Evolutionary conservation across 2,888 invertebrate species (phyloP).

Genomic region (Hypolimnas misippus): DNA sequence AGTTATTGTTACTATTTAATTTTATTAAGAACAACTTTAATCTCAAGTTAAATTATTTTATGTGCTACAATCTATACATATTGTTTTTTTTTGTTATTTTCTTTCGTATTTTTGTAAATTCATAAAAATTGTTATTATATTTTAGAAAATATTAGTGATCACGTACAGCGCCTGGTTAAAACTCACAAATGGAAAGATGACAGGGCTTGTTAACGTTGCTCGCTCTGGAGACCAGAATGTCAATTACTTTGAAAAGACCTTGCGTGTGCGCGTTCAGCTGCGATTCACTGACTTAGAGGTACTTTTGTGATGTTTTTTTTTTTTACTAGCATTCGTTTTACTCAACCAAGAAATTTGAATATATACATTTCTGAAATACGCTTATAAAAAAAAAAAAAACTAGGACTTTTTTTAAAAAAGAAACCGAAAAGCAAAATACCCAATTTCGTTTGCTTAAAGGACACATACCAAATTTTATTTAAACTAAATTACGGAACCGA

Average conservation of each 20-base stretch:
- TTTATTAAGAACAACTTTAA: too few relatives aligned
- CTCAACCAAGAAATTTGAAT: too few relatives aligned
- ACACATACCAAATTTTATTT: too few relatives aligned
- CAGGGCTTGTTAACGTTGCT: slow-evolving; percentile 71
- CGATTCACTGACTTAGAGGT: slow-evolving; percentile 70
- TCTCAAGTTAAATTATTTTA: too few relatives aligned
- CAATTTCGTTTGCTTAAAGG: too few relatives aligned
- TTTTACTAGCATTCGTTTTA: neutral
- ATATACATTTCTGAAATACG: neutral
- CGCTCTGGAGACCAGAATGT: slow-evolving; percentile 77
- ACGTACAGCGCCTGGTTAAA: slow-evolving; percentile 80
- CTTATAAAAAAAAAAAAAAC: too few relatives aligned
- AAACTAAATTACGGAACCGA: too few relatives aligned
- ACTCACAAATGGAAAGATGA: slow-evolving; percentile 74
- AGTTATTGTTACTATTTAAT: neutral
- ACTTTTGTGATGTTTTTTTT: slow-evolving; percentile 16
- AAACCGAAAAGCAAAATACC: too few relatives aligned
- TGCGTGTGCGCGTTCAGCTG: slow-evolving; percentile 69
- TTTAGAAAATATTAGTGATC: slow-evolving; percentile 70
- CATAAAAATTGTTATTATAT: slow-evolving; percentile 29
- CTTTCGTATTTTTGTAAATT: neutral
- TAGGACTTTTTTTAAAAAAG: too few relatives aligned
- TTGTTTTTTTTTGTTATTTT: neutral
- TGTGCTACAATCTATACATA: too few relatives aligned
- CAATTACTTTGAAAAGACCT: slow-evolving; percentile 74